These are phyloP conservation scores for Glaucomys volans DNA, from an alignment of 2,113 vertebrate species.

Conservation along the genomic window DNA sequence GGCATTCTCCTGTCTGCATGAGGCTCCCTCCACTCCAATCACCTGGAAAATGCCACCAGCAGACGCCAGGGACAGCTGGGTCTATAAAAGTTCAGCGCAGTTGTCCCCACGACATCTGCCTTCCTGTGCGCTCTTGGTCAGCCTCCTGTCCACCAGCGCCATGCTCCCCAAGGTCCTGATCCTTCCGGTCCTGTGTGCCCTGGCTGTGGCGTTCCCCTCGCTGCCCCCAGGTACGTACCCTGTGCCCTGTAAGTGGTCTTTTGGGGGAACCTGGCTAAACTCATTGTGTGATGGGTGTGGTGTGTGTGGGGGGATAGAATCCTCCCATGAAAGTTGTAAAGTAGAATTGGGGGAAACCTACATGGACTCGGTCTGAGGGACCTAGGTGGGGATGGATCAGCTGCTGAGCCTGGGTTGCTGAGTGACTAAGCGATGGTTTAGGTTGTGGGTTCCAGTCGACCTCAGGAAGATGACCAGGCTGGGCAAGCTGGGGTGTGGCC, in stretches of 20 bases:
- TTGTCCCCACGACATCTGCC: too few species aligned
- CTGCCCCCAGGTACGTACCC: background rate
- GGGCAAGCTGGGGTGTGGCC: background rate
- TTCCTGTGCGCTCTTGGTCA: background rate
- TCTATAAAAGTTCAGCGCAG: slow-evolving; percentile 18
- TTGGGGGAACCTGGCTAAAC: background rate
- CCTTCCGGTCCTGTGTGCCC: background rate
- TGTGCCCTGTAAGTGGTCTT: background rate
- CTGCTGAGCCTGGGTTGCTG: background rate
- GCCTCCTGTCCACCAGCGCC: background rate
- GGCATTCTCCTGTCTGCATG: background rate
- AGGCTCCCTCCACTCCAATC: background rate
- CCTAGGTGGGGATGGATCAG: background rate
- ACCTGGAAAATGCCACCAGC: background rate
- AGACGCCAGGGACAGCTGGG: background rate
- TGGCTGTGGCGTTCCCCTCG: background rate
- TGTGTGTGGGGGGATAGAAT: background rate
- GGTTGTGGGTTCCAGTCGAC: background rate
- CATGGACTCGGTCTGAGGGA: background rate
- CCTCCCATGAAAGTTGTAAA: background rate
- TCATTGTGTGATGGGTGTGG: background rate
- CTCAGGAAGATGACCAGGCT: background rate
- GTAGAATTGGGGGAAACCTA: background rate
- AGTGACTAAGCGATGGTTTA: background rate
- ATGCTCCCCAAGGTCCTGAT: slow-evolving; percentile 43